phyloP scores from a whole-genome alignment of 2,113 vertebrate genomes.

The Lates calcarifer region DNA sequence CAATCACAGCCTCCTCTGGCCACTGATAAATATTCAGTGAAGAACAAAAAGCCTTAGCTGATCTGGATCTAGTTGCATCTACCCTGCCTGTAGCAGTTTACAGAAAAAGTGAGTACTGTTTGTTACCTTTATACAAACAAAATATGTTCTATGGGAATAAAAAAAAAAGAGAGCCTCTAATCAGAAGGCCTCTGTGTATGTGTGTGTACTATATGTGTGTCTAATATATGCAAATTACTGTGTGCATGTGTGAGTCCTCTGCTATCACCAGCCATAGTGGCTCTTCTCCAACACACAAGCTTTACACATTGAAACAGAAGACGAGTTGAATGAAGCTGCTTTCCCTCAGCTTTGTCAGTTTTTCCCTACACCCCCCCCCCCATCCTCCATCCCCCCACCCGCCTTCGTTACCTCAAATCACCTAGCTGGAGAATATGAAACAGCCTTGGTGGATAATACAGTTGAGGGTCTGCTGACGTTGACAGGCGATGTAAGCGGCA shows the following conservation, averaged over 20 bases:
- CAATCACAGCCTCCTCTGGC: slow-evolving; percentile 59
- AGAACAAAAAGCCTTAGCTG: slow-evolving; percentile 43
- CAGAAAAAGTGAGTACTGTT: slow-evolving; percentile 13
- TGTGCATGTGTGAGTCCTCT: slow-evolving; percentile 16
- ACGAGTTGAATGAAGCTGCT: slow-evolving; percentile 50
- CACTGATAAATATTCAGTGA: slow-evolving; percentile 68
- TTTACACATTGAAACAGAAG: slow-evolving; percentile 38
- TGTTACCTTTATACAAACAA: slow-evolving; percentile 46
- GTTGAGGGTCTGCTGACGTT: neutral
- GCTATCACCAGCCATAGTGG: slow-evolving; percentile 31
- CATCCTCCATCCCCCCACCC: neutral
- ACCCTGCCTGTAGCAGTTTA: slow-evolving; percentile 40
- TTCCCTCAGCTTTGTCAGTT: slow-evolving; percentile 4
- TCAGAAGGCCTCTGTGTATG: slow-evolving; percentile 14
- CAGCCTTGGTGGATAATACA: neutral
- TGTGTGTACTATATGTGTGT: slow-evolving; percentile 14
- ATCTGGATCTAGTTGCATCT: slow-evolving; percentile 34
- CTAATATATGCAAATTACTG: slow-evolving; percentile 29
- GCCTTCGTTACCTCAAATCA: slow-evolving; percentile 53
- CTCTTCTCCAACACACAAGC: slow-evolving; percentile 45
- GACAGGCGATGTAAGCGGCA: slow-evolving; percentile 3
- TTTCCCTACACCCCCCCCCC: neutral
- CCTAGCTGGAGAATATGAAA: slow-evolving; percentile 38
- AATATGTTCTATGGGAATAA: slow-evolving; percentile 23
- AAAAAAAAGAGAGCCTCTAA: slow-evolving; percentile 22